phyloP scores from a whole-genome alignment of 2,113 vertebrate genomes.

The Tringa solitaria region DNA sequence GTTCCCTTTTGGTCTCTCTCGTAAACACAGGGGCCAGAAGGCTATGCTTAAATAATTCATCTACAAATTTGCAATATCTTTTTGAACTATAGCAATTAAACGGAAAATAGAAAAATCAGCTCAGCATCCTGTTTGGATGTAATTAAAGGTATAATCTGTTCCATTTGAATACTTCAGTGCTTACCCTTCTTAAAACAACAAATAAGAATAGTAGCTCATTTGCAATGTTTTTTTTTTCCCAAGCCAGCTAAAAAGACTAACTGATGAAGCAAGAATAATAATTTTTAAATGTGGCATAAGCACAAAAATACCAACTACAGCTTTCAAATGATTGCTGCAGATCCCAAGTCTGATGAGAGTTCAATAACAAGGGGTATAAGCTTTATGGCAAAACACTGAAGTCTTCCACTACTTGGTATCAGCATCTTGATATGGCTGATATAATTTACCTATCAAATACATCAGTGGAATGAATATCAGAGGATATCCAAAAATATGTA shows the following conservation, averaged over 20 bases:
- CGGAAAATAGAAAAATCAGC: constrained; percentile 76
- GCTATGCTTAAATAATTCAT: constrained; percentile 71
- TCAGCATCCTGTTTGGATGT: constrained; percentile 75
- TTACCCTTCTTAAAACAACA: constrained; percentile 75
- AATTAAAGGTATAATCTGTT: constrained; percentile 82
- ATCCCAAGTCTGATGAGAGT: background rate
- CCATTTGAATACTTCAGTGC: constrained; percentile 73
- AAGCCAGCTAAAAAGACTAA: constrained; percentile 66
- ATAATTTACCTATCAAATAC: constrained; percentile 34
- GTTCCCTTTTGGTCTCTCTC: background rate
- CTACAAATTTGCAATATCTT: constrained; percentile 70
- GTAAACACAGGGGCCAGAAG: constrained; percentile 63
- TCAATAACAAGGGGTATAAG: background rate
- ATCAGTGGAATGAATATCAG: constrained; percentile 32
- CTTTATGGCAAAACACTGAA: constrained; percentile 20
- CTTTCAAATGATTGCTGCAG: constrained; percentile 23
- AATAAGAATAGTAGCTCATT: constrained; percentile 76
- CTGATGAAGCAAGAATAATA: constrained; percentile 66
- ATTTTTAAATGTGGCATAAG: constrained; percentile 50
- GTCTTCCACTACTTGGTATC: background rate
- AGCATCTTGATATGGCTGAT: background rate
- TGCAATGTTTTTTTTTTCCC: constrained; percentile 29
- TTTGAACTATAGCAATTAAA: constrained; percentile 78
- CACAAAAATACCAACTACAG: constrained; percentile 29
- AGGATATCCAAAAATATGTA: background rate